Base-by-base conservation (phyloP, 2,888 invertebrate genomes). In the Drosophila percnosoma region DNA sequence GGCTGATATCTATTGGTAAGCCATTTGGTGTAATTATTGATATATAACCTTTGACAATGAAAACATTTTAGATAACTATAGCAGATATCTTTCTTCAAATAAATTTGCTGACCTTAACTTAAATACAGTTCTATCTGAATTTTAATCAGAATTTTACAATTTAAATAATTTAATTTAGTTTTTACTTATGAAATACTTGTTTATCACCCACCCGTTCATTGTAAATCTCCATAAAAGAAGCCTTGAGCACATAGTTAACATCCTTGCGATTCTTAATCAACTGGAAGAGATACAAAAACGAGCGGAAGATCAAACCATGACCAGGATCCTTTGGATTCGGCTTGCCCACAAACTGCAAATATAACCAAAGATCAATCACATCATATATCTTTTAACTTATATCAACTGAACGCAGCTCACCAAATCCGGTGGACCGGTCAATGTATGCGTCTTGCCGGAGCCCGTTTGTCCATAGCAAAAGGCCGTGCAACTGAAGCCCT, bases 381-480 rank as follows among this genome's bases (percentile, higher is more conserved):
- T 21, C 4, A 38, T 15, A 29, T 45, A 4, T 24, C 15, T 8
- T 45, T 24, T 4, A 1, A 49, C 10, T 24, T 27, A 11, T 0
- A 18, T 10, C 2, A 15, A 6, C 18, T 5, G 5, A 40, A 18
- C 15, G 2, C 11, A 15, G 91, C 94, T 94, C 92, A 97, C 97
- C 94, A 97, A 93, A 83, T 96, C 96, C 0, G 98, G 97, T 15
- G 97, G 97, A 75, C 99, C 99, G 0, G 98, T 98, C 64, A 99
- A 95, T 0, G 99, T 99, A 92, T 98, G 98, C 0, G 99, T 99
- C 94, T 99, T 99, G 7, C 99, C 99, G 81, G 98, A 98, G 51
- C 99, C 98, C 0, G 99, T 99, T 94, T 99, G 99, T 2, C 99
- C 99, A 93, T 99, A 99, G 91, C 99, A 99, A 77, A 99, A 97